Evolutionary conservation across 2,113 vertebrate genomes (phyloP), one percentile per base, ranked within the genome.

Genomic region (Apaloderma vittatum): DNA sequence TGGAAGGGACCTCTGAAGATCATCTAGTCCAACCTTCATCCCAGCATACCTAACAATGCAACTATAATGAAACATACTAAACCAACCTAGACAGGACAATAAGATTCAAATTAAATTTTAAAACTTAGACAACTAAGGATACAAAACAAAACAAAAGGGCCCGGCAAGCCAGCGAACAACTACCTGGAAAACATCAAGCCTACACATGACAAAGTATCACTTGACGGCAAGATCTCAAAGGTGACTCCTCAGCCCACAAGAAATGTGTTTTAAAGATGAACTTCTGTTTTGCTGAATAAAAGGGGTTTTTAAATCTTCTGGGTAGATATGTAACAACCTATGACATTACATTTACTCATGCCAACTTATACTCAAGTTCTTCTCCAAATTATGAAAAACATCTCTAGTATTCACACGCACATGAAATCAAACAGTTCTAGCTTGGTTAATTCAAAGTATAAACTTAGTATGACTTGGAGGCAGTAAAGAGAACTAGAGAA

Each of bases 371-470:
- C 10, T 23, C 20, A 26, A 21, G 46, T 45, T 82, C 52, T 57
- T 45, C 49, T 81, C 51, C 22, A 62, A 62, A 36, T 79, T 78
- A 52, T 4, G 15, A 57, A 58, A 84, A 84, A 4, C 24, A 68
- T 32, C 15, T 49, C 15, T 49, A 45, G 17, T 40, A 94, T 51
- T 63, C 5, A 0, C 67, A 77, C 82, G 43, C 0, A 0, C 34
- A 45, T 22, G 23, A 81, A 34, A 66, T 48, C 30, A 91, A 55
- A n/a, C 68, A 45, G 13, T 36, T 86, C 22, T 49, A 55, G 34
- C 32, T 49, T n/a, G 7, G 34, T 77, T 82, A 72, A 72, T 67
- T 77, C 40, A 43, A 67, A 55, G 54, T 6, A 73, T 17, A 91
- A 77, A n/a, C 16, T 45, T 55, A 26, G 13, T 20, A 72, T 19